These are phyloP conservation scores for Orthosia cruda DNA, from an alignment of 2,888 invertebrate species.

Conservation along the genomic window DNA sequence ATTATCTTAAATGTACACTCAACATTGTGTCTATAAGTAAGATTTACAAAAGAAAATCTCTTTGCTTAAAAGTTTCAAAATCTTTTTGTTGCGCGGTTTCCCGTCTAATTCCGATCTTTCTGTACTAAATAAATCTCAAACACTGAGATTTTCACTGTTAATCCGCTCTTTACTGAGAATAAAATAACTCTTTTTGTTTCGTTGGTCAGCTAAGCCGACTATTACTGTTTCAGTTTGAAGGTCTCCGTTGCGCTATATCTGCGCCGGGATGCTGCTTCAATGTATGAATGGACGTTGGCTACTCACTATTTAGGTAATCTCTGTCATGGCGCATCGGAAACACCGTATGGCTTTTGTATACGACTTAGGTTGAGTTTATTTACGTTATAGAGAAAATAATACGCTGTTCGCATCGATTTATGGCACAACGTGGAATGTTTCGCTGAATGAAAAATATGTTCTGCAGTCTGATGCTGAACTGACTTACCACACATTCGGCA, in stretches of 20 bases:
- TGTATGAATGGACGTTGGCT: conserved; percentile 11
- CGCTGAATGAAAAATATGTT: conserved; percentile 21
- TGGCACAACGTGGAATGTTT: conserved; percentile 6
- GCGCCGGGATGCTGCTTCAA: neutral
- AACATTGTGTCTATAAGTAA: conserved; percentile 17
- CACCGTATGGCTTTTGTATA: conserved; percentile 25
- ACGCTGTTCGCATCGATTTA: conserved; percentile 23
- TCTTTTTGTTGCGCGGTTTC: conserved; percentile 33
- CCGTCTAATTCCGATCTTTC: conserved; percentile 45
- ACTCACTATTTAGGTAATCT: conserved; percentile 26
- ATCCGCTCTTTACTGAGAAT: conserved; percentile 37
- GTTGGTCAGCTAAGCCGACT: conserved; percentile 16
- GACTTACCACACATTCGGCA: conserved; percentile 4
- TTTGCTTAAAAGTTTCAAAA: conserved; percentile 16
- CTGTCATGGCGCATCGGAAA: conserved; percentile 18
- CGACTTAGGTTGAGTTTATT: conserved; percentile 8
- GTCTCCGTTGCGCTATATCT: conserved; percentile 10
- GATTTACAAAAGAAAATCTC: conserved; percentile 29
- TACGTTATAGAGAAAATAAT: conserved; percentile 25
- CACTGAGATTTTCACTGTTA: conserved; percentile 45
- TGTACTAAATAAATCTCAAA: conserved; percentile 46
- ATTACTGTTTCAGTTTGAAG: conserved; percentile 28
- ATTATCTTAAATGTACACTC: conserved; percentile 8
- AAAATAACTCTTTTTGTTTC: conserved; percentile 51
- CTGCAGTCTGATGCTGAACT: conserved; percentile 3